Percentiles rank a stretch among this genome's conserved stretches.
These are phyloP conservation scores for Panonychus citri DNA, from an alignment of 1,140 invertebrate genomes.

Conservation along the genomic window DNA sequence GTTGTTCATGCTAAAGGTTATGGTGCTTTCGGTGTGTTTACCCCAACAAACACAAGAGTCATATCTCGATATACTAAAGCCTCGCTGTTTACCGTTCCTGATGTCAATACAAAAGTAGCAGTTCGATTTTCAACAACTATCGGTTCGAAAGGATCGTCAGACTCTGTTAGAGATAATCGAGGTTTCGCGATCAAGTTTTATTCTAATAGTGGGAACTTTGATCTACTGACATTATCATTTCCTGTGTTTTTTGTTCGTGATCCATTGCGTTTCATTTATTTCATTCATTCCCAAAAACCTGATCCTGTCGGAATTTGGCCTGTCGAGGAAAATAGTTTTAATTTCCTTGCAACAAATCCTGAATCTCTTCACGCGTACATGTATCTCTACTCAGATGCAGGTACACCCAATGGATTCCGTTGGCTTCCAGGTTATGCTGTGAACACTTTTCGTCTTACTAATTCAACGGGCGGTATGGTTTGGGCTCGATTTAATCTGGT, in stretches of 20 bases:
- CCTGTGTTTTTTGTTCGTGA: constrained; percentile 68
- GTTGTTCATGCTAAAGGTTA: constrained; percentile 95
- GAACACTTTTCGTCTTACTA: constrained; percentile 80
- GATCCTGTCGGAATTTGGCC: constrained; percentile 72
- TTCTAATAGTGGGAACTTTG: constrained; percentile 88
- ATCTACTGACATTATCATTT: constrained; percentile 88
- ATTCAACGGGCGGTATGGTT: constrained; percentile 43
- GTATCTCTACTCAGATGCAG: constrained; percentile 69
- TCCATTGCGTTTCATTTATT: constrained; percentile 42
- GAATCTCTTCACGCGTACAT: constrained; percentile 45
- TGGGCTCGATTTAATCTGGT: constrained; percentile 77
- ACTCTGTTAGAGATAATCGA: constrained; percentile 66
- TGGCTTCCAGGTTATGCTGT: constrained; percentile 90
- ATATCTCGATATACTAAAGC: constrained; percentile 64
- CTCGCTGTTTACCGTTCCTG: constrained; percentile 52
- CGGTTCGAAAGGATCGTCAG: constrained; percentile 70
- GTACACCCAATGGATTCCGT: constrained; percentile 69
- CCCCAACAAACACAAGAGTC: constrained; percentile 33
- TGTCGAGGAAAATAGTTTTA: constrained; percentile 50
- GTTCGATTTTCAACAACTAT: constrained; percentile 63
- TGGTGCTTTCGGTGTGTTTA: constrained; percentile 87
- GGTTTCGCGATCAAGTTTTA: constrained; percentile 92
- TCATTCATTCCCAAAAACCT: constrained; percentile 70
- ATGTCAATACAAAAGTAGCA: constrained; percentile 56
- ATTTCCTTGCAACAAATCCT: constrained; percentile 68